phyloP scores from a whole-genome alignment of 2,888 invertebrate species.

The Nemotelus nigrinus region DNA sequence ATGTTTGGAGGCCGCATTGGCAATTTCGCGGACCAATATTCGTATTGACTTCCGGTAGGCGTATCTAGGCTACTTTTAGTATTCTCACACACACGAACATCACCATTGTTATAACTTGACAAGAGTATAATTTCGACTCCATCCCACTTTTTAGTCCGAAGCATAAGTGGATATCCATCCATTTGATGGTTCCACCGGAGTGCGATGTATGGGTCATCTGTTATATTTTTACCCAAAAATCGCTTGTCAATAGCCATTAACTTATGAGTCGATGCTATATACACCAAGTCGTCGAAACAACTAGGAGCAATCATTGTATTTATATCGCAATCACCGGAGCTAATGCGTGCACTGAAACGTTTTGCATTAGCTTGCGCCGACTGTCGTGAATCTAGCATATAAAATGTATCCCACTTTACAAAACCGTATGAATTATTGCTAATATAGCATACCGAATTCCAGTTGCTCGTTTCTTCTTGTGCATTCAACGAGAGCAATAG shows the following conservation, averaged over 20 bases:
- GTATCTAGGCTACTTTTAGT: slow-evolving; percentile 46
- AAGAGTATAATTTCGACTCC: slow-evolving; percentile 57
- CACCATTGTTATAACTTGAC: slow-evolving; percentile 55
- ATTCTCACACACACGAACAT: slow-evolving; percentile 58
- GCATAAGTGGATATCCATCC: slow-evolving; percentile 57
- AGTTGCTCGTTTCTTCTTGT: slow-evolving; percentile 49
- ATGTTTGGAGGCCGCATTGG: slow-evolving; percentile 58
- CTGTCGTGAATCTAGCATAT: slow-evolving; percentile 56
- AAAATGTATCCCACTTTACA: slow-evolving; percentile 56
- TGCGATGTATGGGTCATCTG: slow-evolving; percentile 49
- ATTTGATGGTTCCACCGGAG: slow-evolving; percentile 61
- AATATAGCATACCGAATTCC: slow-evolving; percentile 56
- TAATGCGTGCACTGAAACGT: slow-evolving; percentile 40
- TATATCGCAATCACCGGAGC: slow-evolving; percentile 54
- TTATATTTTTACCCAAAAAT: slow-evolving; percentile 53
- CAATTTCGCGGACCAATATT: slow-evolving; percentile 55
- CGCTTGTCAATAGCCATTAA: slow-evolving; percentile 59
- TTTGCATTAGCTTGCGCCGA: slow-evolving; percentile 11
- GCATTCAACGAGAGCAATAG: neutral
- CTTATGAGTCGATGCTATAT: slow-evolving; percentile 61
- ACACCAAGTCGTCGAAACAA: slow-evolving; percentile 56
- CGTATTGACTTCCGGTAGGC: slow-evolving; percentile 29
- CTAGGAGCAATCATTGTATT: slow-evolving; percentile 57
- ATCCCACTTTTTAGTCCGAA: slow-evolving; percentile 54
- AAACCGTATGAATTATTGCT: slow-evolving; percentile 56